Base-by-base conservation (phyloP, 2,797 vertebrate genomes). In the Anniella stebbinsi region DNA sequence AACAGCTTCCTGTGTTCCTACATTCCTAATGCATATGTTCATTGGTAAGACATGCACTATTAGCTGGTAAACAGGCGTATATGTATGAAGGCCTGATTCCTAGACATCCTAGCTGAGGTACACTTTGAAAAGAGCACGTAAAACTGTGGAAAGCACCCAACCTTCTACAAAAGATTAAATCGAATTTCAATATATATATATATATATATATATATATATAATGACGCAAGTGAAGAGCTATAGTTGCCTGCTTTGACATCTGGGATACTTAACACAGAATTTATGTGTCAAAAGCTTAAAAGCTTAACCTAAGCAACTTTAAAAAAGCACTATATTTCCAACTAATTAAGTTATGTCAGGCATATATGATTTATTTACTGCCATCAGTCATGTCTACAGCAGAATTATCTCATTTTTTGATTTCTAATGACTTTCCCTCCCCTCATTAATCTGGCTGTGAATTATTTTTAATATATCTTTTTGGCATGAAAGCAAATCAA, bases 341-440 rank as follows among this genome's bases (percentile, higher is more conserved):
- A 88, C 96, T 97, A 97, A 97, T 97, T 97, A 97, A 97, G 86
- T 92, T 54, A 87, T 94, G 96, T 95, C 97, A 96, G 84, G 92
- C 95, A 96, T 92, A 95, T 93, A 92, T 93, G 94, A 97, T 97
- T 96, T 96, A 97, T 94, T 94, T 95, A 93, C 88, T 89, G 83
- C 91, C 92, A 96, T 96, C 94, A 93, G 89, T 97, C 96, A 96
- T 91, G 87, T 95, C 91, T 90, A 93, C 89, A 94, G 92, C 83
- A 92, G 89, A 95, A 96, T 94, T 95, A 95, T 95, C 94, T 95
- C 92, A 92, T 89, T 92, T 77, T 95, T 95, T 88, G 90, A 92
- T 95, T 95, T 94, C 91, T 96, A 96, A 96, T 94, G 92, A 95
- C 93, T 96, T 96, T 95, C 90, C 87, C 88, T 89, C 89, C 92